phyloP scores from a whole-genome alignment of 2,797 vertebrate genomes.

The Aldrovandia affinis region DNA sequence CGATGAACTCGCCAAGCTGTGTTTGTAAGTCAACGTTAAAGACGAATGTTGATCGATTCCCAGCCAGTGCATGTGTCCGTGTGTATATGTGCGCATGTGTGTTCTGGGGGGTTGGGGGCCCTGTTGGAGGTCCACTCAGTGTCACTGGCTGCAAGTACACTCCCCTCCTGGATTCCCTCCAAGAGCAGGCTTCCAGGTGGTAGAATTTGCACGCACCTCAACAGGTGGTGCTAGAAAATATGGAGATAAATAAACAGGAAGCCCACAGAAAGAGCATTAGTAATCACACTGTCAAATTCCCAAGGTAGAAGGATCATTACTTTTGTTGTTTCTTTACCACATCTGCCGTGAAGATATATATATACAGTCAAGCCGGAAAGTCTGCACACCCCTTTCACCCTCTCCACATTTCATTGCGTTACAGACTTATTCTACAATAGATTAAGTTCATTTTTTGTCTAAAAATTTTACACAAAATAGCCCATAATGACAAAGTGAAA shows the following conservation, averaged over 20 bases:
- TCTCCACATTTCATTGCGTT: too few relatives aligned
- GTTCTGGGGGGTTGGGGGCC: not conserved
- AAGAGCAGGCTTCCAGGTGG: not conserved
- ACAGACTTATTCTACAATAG: too few relatives aligned
- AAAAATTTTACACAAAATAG: too few relatives aligned
- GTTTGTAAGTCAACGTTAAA: not conserved
- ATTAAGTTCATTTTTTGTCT: too few relatives aligned
- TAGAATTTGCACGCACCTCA: not conserved
- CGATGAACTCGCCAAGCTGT: not conserved
- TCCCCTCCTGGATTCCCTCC: not conserved
- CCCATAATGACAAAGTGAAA: too few relatives aligned
- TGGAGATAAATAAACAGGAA: not conserved
- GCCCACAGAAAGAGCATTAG: not conserved
- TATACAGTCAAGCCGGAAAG: too few relatives aligned
- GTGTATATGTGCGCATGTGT: too few relatives aligned
- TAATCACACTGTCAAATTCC: conserved; percentile 5
- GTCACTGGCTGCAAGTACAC: too few relatives aligned
- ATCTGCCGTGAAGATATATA: not conserved
- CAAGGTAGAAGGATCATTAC: not conserved
- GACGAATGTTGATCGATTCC: not conserved
- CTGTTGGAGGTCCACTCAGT: not conserved
- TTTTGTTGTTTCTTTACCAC: not conserved
- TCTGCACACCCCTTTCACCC: too few relatives aligned
- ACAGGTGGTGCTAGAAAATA: not conserved
- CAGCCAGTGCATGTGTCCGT: too few relatives aligned